Base-by-base conservation (phyloP, 2,888 invertebrate species). In the Eustalomyia histrio region DNA sequence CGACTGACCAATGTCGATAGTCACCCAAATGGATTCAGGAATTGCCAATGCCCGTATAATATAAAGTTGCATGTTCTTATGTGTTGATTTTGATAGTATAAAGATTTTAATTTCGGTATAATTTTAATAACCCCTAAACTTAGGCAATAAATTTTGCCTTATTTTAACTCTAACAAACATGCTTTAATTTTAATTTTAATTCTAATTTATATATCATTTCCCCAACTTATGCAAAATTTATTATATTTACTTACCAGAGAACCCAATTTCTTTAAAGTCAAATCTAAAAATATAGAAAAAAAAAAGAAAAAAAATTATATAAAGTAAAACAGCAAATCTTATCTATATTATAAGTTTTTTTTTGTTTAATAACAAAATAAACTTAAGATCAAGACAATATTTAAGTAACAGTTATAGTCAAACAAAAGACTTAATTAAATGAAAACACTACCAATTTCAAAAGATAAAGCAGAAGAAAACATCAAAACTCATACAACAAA, bases 351-450 rank as follows among this genome's bases (percentile, higher is more conserved):
- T 0, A 29, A 24, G 39, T 17, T 78, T 60, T 33, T 67, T 52
- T 47, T 72, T 64, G 61, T 61, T 29, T 29, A 67, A 67, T 39
- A 39, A 39, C 1, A 12, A 39, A 39, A 14, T 2, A 39, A 39
- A 12, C 39, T 39, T 65, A 72, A 78, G 60, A 67, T 72, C 78
- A 72, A 65, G 60, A 58, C 65, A 60, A 65, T 71, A 55, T 60
- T 78, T 53, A 67, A 71, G 63, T 47, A 52, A 61, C 53, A 72
- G 53, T 72, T 47, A 33, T 21, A 80, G 67, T 63, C 35, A 75
- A 67, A 57, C 39, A 50, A 65, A 76, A 63, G 72, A 72, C 75
- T 76, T 72, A 80, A 80, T 72, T 67, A 67, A 75, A 80, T 35
- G 63, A 75, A 80, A 69, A 72, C 52, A 57, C 57, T 16, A 17